Evolutionary conservation across 2,888 invertebrate genomes (phyloP).

Genomic region (Epinotia demarniana): DNA sequence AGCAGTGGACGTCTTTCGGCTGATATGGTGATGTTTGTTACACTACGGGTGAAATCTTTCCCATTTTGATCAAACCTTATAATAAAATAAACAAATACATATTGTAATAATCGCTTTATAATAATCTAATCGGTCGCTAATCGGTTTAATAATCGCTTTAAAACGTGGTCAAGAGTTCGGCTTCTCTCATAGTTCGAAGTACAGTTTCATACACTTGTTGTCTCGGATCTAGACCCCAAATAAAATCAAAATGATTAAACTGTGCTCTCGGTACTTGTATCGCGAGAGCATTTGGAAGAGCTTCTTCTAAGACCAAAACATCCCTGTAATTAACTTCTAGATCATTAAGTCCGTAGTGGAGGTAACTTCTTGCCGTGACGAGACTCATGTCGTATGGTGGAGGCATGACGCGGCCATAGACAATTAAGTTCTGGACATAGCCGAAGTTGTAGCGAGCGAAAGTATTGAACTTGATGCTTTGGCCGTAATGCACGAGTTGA

Average conservation of each 20-base stretch:
- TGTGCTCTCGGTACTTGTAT: constrained; percentile 48
- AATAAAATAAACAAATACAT: background rate
- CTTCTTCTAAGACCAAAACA: constrained; percentile 50
- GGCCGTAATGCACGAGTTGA: constrained; percentile 65
- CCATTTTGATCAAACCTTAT: background rate
- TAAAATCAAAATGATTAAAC: constrained; percentile 64
- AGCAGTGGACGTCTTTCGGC: too few species aligned
- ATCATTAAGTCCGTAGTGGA: constrained; percentile 60
- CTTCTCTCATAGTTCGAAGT: constrained; percentile 53
- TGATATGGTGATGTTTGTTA: too few species aligned
- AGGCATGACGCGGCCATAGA: constrained; percentile 57
- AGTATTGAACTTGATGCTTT: constrained; percentile 54
- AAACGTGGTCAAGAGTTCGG: constrained; percentile 49
- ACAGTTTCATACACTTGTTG: constrained; percentile 54
- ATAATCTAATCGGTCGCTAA: too few species aligned
- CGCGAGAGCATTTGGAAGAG: constrained; percentile 54
- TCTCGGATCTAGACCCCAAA: constrained; percentile 60
- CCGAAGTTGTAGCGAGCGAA: constrained; percentile 63
- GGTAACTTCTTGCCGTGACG: constrained; percentile 56
- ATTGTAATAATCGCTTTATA: too few species aligned
- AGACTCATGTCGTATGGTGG: constrained; percentile 59
- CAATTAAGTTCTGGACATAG: constrained; percentile 53
- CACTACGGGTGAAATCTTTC: too few species aligned
- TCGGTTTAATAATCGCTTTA: background rate
- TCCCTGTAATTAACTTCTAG: constrained; percentile 55